Evolutionary conservation across 2,888 invertebrate species (phyloP), one percentile per base, ranked within the genome.

Genomic region (Hydroisotoma schaefferi): DNA sequence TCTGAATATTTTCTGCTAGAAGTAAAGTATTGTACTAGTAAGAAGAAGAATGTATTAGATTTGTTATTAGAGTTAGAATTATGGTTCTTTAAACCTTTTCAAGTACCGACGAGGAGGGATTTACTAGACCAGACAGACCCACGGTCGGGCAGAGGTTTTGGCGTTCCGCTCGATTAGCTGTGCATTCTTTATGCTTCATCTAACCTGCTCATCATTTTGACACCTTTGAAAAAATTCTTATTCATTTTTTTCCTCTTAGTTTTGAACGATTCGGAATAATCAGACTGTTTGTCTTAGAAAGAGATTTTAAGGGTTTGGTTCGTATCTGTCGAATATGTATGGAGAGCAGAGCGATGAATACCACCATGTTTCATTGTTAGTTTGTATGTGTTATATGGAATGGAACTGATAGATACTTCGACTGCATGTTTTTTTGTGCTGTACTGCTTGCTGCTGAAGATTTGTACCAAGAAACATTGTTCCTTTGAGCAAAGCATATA

Each of bases 191-290:
- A 28, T 43, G 55, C 60, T 60, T 60, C 52, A 60, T 56, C 56
- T 55, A 54, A 49, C 57, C 51, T 56, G 59, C 63, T 56, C 63
- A 59, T 63, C 63, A 63, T 59, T 54, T 56, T 63, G 63, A 63
- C 63, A 63, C 63, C 59, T 63, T 54, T 20, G 58, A 48, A 49
- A 22, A 28, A 25, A 28, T 28, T 49, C 20, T 15, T 26, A 20
- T 28, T 8, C 29, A 25, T 8, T 8, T 20, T 49, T 49, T 4
- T 6, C 10, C 5, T 10, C 25, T 48, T 48, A n/a, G 12, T 49
- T 26, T 6, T 10, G 23, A 28, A 27, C 2, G 28, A n/a, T 49
- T 28, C 40, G 20, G 8, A 18, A 40, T 10, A 40, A 40, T 40
- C 40, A 40, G 40, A 15, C 40, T 20, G n/a, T 40, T 40, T 40